Evolutionary conservation across 2,888 invertebrate species (phyloP), one percentile per base, ranked within the genome.

Genomic region (Sphaerophoria rueppellii): DNA sequence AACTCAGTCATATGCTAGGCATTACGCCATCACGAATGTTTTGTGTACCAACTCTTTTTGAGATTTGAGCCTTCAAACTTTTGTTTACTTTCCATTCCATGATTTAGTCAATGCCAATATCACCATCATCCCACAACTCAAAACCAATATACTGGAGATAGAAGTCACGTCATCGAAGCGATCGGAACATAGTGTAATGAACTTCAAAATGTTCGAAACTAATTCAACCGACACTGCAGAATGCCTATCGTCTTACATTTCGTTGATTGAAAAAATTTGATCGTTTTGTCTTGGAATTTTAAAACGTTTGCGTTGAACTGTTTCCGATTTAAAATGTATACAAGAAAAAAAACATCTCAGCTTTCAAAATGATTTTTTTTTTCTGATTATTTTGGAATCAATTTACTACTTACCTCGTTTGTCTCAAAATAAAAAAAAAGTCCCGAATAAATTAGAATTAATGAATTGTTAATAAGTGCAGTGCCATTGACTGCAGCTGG

Each of bases 381-480:
- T 50, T 58, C 14, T 37, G 12, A 40, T 7, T 24, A 34, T 65
- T 16, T 50, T 35, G 54, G 63, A 52, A 24, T 67, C 65, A 37
- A 40, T 67, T 74, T 52, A 24, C 24, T 52, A 24, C 24, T 24
- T 24, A 34, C 50, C 48, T 76, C 61, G 52, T 69, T 61, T 50
- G 43, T 14, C 35, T 58, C 16, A 43, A 46, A 16, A 60, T 4
- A 24, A 60, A 37, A 52, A 37, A 52, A 52, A 50, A 24, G 2
- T 24, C 24, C 24, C 24, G 24, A 12, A 4, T 12, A 16, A 40
- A 35, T 14, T 52, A n/a, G 58, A 55, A 63, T 75, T 50, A 74
- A 80, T 70, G 69, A 24, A 54, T 43, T 52, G 52, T n/a, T 69
- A 35, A 55, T 24, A 46, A 54, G 60, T 73, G 63, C 70, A 78